Evolutionary conservation across 2,113 vertebrate genomes (phyloP), one percentile per base, ranked within the genome.

Genomic region (Junco hyemalis): DNA sequence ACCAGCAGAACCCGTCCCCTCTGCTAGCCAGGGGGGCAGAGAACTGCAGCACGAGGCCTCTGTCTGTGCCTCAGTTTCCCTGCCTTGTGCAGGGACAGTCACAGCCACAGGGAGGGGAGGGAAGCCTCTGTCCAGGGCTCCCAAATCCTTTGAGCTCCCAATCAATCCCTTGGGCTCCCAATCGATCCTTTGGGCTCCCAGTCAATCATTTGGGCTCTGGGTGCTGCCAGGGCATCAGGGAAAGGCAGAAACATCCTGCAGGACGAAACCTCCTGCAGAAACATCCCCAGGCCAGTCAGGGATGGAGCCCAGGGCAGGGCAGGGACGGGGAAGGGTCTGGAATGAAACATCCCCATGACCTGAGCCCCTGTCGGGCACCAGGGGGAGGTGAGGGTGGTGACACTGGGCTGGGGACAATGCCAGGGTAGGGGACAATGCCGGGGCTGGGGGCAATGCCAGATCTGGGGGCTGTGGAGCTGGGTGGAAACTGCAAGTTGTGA

Each of bases 11-110:
- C 21, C 17, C 12, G 44, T 4, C 36, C 22, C 45, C 42, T 9
- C 6, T 7, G 50, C n/a, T 3, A 19, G 8, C 40, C 23, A 4
- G 24, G 0, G 6, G 21, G 25, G 1, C 7, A 3, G 6, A 1
- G 36, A 72, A 2, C 0, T 3, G 17, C 57, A 85, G 85, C 36
- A 10, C 0, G 14, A 20, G 48, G 9, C 14, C 35, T 7, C 60
- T 54, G 2, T 20, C n/a, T 0, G 33, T 88, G 88, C 61, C 70
- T 90, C 24, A 1, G 56, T 74, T 81, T 68, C 78, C 14, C 56
- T 31, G 35, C 22, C 17, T 10, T 7, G 24, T 5, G 5, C 24
- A 20, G 38, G 31, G n/a, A 31, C 17, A 12, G 77, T 8, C 21
- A 13, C 35, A 18, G 48, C 14, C 73, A 24, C 2, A 0, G 0